A percentile compares a stretch with the other conserved stretches of the same genome.
Conservation (phyloP, 2,797 vertebrate genomes). For the Synaphobranchus kaupii region DNA sequence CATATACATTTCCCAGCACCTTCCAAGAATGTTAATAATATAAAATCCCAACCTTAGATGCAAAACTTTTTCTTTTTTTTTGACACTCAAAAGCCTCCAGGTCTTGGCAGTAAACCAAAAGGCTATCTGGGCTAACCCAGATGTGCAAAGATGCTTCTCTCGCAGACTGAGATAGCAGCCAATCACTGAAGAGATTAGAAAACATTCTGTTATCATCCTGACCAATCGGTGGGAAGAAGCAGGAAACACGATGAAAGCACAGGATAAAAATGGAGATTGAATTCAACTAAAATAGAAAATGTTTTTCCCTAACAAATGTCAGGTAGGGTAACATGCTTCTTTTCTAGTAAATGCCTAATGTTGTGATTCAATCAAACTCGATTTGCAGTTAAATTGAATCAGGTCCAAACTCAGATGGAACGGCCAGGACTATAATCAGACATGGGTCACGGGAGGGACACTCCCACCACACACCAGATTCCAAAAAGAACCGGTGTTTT, state of each 20-base stretch:
- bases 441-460: neutral
- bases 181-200: conserved; percentile 1
- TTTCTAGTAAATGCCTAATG: neutral
- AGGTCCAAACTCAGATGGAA: conserved; percentile 17
- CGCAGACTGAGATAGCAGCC: neutral
- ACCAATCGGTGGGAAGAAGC: neutral
- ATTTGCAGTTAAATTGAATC: conserved; percentile 13
- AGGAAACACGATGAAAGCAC: neutral
- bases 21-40: conserved; percentile 66
- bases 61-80: conserved; percentile 71
- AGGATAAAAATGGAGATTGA: neutral
- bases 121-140: conserved; percentile 34
- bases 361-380: conserved; percentile 1
- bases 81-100: conserved; percentile 67
- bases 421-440: neutral
- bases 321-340: conserved; percentile 2
- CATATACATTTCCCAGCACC: conserved; percentile 39
- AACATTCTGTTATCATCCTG: neutral
- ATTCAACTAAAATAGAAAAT: neutral
- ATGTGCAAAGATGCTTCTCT: conserved; percentile 7
- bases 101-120: conserved; percentile 51
- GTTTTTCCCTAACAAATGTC: neutral
- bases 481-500: neutral
- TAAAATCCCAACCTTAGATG: conserved; percentile 50
- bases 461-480: neutral